Evolutionary conservation across 2,797 vertebrate genomes (phyloP).

Genomic region (Graptemys geographica): DNA sequence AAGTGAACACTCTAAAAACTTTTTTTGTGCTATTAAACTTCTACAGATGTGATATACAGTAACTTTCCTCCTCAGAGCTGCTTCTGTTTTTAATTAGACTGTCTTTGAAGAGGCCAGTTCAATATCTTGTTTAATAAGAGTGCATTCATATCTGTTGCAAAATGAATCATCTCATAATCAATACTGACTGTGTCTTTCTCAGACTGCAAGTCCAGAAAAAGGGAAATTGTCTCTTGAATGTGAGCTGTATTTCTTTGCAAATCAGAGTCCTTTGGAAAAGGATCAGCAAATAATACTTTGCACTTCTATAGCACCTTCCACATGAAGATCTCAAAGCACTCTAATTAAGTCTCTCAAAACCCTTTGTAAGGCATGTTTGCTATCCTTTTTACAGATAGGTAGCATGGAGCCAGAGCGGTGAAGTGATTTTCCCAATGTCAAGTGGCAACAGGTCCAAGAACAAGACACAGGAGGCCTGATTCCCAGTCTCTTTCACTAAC

Average conservation of each 20-base stretch:
- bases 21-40: background rate
- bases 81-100: background rate
- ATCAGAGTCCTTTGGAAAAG: background rate
- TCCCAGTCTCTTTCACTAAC: background rate
- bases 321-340: background rate
- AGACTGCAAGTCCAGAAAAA: background rate
- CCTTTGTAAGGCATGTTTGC: background rate
- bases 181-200: background rate
- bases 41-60: background rate
- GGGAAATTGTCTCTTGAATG: background rate
- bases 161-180: background rate
- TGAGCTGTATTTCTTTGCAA: background rate
- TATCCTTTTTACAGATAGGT: background rate
- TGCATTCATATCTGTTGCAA: background rate
- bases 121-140: background rate
- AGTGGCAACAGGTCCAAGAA: background rate
- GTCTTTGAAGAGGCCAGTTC: background rate
- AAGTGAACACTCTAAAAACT: background rate
- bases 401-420: background rate
- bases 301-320: background rate
- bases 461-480: background rate
- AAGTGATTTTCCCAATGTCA: background rate
- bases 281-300: background rate
- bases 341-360: background rate
- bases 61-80: background rate